Base-by-base conservation (phyloP, 2,888 invertebrate genomes). In the Deroplatys truncata region DNA sequence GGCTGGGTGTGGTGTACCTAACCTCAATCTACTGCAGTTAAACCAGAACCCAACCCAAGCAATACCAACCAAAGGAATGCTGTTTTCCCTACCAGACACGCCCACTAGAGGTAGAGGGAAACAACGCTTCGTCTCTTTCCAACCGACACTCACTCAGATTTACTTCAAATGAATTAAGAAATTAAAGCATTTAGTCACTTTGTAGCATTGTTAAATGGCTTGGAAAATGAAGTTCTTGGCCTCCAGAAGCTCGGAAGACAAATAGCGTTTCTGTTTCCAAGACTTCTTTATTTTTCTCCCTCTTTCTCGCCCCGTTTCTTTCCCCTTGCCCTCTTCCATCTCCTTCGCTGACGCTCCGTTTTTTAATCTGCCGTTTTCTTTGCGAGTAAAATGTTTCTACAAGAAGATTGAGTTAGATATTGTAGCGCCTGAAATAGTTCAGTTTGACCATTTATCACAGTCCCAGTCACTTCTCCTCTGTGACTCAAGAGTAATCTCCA, bases 121-220 rank as follows among this genome's bases (percentile, higher is more conserved):
- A 72, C 56, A 43, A 72, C 56, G 85, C 20, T 13, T 35, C 85
- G 13, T 85, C 56, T 85, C 43, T 49, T 20, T 85, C 49, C 49
- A 72, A 43, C 85, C 49, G 43, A 13, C n/a, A 31, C n/a, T 72
- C 13, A 82, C 85, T 72, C 56, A 85, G 89, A 89, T 89, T 89
- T 85, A 84, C 85, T 90, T 90, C 88, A 88, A 90, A 90, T 90
- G 91, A 91, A 90, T 91, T 89, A 90, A 85, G 89, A 90, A 91
- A 91, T 91, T 91, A 91, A 90, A 91, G 91, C 91, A 91, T 91
- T 91, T 90, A 91, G 89, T 90, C 90, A 90, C 91, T 90, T 89
- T 89, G 89, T 89, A 89, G 90, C 82, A 83, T 90, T 90, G 91
- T 90, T 91, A 90, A 91, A 91, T 91, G 90, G 91, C 89, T 90